These are phyloP conservation scores for Chelonoidis abingdonii DNA, from an alignment of 2,113 vertebrate genomes.

Conservation along the genomic window DNA sequence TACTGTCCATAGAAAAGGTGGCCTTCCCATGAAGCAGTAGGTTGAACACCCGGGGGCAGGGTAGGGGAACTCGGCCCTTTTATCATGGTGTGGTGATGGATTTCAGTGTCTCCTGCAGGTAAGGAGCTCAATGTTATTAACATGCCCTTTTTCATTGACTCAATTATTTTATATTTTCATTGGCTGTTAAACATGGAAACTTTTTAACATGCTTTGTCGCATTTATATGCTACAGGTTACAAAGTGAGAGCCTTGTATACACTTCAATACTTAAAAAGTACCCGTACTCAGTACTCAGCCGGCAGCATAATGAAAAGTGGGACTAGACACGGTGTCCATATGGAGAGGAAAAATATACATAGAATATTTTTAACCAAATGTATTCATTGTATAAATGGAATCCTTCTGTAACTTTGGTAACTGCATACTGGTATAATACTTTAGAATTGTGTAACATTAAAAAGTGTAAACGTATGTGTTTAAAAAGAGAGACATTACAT, in stretches of 20 bases:
- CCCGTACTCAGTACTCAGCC: slow-evolving; percentile 98
- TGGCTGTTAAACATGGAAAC: slow-evolving; percentile 90
- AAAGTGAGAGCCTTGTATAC: slow-evolving; percentile 99
- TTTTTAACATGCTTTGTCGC: slow-evolving; percentile 99
- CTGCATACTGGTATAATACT: slow-evolving; percentile 83
- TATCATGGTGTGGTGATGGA: slow-evolving; percentile 82
- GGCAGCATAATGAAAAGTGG: slow-evolving; percentile 98
- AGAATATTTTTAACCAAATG: slow-evolving; percentile 89
- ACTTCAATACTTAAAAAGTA: slow-evolving; percentile 98
- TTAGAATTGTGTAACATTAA: slow-evolving; percentile 88
- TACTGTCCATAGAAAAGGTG: slow-evolving; percentile 61
- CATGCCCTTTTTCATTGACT: slow-evolving; percentile 85
- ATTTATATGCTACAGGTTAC: slow-evolving; percentile 99
- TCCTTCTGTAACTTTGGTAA: slow-evolving; percentile 88
- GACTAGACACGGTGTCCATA: slow-evolving; percentile 96
- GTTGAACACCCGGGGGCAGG: slow-evolving; percentile 55
- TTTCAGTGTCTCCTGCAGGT: slow-evolving; percentile 85
- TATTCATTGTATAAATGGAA: slow-evolving; percentile 87
- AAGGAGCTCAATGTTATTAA: slow-evolving; percentile 84
- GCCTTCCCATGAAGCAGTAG: slow-evolving; percentile 42
- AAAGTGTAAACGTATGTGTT: slow-evolving; percentile 79
- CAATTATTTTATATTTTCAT: slow-evolving; percentile 84
- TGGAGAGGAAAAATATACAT: slow-evolving; percentile 92
- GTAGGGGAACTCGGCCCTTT: slow-evolving; percentile 59
- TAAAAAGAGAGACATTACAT: slow-evolving; percentile 79